Base-by-base conservation (phyloP, 2,888 invertebrate genomes). In the Auanema freiburgensis region DNA sequence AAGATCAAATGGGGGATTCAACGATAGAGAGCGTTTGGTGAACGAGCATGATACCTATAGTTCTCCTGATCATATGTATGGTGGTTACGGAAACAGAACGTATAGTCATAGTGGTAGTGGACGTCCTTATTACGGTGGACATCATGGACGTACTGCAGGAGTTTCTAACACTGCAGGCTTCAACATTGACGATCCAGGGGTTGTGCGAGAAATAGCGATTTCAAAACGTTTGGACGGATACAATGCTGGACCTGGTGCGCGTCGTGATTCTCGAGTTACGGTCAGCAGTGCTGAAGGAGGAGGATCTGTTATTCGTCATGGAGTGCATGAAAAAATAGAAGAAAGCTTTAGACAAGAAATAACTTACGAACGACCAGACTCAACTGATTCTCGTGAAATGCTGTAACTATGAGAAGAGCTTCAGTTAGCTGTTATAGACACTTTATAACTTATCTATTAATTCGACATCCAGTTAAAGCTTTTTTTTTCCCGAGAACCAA, bases 341-440 rank as follows among this genome's bases (percentile, higher is more conserved):
- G 79, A 79, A 66, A 74, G 72, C 58, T 81, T 75, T 63, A 79
- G 79, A 53, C 77, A 79, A 68, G 81, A 81, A 58, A 79, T 80
- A 23, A 71, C 72, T 44, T 76, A 78, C 59, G 80, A 80, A 60
- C 64, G 77, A 25, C 69, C 75, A 10, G 76, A 66, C 2, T 69
- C 69, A 23, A 67, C 67, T 43, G 77, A 77, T 41, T 71, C 71
- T 24, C 55, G 66, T 53, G 77, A 77, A 55, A 69, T 72, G 66
- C 63, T 77, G 59, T 77, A 53, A 66, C 33, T 8, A 62, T 52
- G 23, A n/a, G 24, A 18, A 21, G 16, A 21, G 52, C 52, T 16
- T 21, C 8, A 52, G 52, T 52, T 18, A 18, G 46, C 46, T 46
- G 16, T 46, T 46, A 46, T 46, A 18, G 16, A 21, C 5, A 16